These are phyloP conservation scores for Nymphicus hollandicus DNA, from an alignment of 2,113 vertebrate species.

Conservation along the genomic window DNA sequence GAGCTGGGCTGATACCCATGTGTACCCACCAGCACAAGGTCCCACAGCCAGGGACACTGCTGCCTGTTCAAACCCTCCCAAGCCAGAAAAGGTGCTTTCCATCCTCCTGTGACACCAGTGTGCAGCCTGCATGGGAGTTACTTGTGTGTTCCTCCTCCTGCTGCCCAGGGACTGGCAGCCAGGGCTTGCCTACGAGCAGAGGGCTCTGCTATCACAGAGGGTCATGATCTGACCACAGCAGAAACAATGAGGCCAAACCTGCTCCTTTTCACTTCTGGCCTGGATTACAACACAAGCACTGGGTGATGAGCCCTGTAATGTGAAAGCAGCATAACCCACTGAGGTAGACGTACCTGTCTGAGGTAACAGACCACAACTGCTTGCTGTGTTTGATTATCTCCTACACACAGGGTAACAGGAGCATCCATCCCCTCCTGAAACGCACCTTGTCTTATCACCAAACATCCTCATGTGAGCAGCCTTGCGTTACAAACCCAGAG, in stretches of 20 bases:
- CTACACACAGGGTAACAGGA: background rate
- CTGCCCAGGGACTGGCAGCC: too few species aligned
- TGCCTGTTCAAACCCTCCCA: background rate
- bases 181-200: background rate
- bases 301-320: background rate
- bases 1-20: background rate
- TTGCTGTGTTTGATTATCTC: background rate
- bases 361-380: background rate
- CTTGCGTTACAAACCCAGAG: background rate
- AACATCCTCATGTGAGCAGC: background rate
- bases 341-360: background rate
- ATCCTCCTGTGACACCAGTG: background rate
- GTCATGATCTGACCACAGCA: fast-evolving
- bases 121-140: background rate
- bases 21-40: background rate
- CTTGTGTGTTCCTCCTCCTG: background rate
- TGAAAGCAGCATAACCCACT: background rate
- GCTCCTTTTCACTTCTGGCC: background rate
- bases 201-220: background rate
- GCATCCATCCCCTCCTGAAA: background rate
- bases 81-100: background rate
- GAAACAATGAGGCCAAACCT: background rate
- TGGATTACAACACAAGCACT: background rate
- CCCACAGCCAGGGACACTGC: background rate
- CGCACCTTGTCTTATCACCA: background rate